A percentile compares a stretch with the other conserved stretches of the same genome.
Evolutionary conservation across 2,888 invertebrate species (phyloP).

Genomic region (Steinernema hermaphroditum): DNA sequence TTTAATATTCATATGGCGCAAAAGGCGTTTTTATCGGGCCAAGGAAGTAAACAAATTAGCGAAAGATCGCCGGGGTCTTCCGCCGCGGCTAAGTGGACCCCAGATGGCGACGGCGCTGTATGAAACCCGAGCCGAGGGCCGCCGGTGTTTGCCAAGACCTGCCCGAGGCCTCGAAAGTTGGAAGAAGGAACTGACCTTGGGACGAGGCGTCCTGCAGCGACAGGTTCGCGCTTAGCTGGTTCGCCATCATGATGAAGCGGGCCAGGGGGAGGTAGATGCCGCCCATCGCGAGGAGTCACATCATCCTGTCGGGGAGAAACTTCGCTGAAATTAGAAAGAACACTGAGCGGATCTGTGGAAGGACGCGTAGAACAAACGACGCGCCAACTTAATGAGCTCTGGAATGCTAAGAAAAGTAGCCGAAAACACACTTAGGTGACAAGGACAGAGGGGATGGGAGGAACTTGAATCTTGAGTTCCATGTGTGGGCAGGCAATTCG

Average conservation of each 20-base stretch:
- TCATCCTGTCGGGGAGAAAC: background rate
- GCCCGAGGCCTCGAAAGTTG: background rate
- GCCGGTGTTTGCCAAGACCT: slow-evolving; percentile 2
- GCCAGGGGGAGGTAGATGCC: slow-evolving; percentile 56
- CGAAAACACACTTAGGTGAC: no score
- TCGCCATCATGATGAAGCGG: slow-evolving; percentile 54
- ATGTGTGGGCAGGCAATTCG: no score
- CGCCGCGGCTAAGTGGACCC: slow-evolving; percentile 21
- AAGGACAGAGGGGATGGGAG: no score
- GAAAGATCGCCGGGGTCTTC: background rate
- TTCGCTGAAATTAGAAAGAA: background rate
- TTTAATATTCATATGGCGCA: slow-evolving; percentile 29
- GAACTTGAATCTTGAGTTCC: no score
- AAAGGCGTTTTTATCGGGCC: slow-evolving; percentile 13
- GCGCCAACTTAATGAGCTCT: no score
- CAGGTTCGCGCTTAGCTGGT: slow-evolving; percentile 56
- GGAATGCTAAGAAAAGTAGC: no score
- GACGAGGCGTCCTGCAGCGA: slow-evolving; percentile 33
- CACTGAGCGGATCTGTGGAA: no score
- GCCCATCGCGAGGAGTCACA: slow-evolving; percentile 41
- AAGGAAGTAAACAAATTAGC: slow-evolving; percentile 27
- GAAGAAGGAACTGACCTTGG: background rate
- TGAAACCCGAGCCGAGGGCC: slow-evolving; percentile 11
- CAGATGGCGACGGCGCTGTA: slow-evolving; percentile 16
- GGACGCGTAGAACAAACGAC: no score